These are phyloP conservation scores for Sebastes miniatus DNA, from an alignment of 2,797 vertebrate genomes.

Conservation along the genomic window DNA sequence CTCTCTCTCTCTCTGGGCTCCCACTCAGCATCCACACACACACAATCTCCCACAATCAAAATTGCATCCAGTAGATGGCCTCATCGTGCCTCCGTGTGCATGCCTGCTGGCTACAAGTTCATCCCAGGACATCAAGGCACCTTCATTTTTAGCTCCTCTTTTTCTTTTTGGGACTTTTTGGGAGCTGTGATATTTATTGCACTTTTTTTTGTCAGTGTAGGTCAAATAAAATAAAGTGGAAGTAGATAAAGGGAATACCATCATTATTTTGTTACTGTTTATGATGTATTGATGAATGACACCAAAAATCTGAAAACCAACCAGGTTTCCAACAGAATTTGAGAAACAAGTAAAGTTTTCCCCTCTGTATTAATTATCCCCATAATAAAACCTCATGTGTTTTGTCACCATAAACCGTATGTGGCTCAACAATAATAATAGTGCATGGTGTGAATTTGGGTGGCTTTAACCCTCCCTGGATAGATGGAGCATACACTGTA, in stretches of 20 bases:
- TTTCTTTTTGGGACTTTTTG: not conserved
- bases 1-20: not conserved
- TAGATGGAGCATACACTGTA: conserved; percentile 15
- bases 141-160: conserved; percentile 9
- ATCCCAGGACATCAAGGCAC: conserved; percentile 33
- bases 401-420: not conserved
- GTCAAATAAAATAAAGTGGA: not conserved
- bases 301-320: not conserved
- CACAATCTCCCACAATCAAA: not conserved
- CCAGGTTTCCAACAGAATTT: not conserved
- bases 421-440: too few relatives aligned
- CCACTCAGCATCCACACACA: not conserved
- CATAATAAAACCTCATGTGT: not conserved
- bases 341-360: not conserved
- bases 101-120: conserved; percentile 54
- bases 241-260: not conserved
- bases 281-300: not conserved
- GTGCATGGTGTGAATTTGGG: not conserved
- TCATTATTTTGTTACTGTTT: not conserved
- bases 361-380: not conserved
- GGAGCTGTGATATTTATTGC: not conserved
- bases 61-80: conserved; percentile 78
- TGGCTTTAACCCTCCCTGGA: conserved; percentile 23
- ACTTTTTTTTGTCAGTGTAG: not conserved
- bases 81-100: conserved; percentile 62